Base-by-base conservation (phyloP, 92 coral and sea anemone genomes). In the Actinostola sp. region DNA sequence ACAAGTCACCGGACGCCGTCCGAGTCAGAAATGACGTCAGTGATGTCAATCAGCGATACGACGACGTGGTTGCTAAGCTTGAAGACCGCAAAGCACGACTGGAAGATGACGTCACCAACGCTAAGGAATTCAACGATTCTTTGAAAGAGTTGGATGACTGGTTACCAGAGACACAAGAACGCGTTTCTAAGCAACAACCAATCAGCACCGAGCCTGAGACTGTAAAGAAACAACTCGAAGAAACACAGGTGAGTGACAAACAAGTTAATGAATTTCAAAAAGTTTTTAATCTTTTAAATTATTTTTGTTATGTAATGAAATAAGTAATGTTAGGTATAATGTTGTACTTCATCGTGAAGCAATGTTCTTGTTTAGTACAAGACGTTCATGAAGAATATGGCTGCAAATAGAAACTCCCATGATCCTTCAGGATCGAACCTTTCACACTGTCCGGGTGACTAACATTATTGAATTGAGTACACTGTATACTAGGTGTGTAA, bases 121-220 rank as follows among this genome's bases (percentile, higher is more conserved):
- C 97, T 9, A 84, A 84, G 48, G 89, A 84, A 71, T 94, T 94
- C 82, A 84, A 92, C 45, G 83, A 81, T n/a, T 82, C 89, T 9
- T 77, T 88, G 66, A 69, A 87, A 15, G 97, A 88, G 57, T 76
- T 94, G 12, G 89, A 89, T 72, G 88, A 84, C 29, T 92, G 98
- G 98, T 62, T 94, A 53, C 97, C 98, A 15, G 91, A 63, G 33
- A 88, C 75, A 35, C 79, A 72, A 55, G 92, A 94, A 57, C 91
- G 82, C 48, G 78, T 89, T 57, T 87, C 96, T 51, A 84, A 73
- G 64, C 88, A 91, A 58, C 73, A 91, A 31, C 98, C 98, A 80
- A 91, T 94, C 92, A 92, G 98, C 82, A 92, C 97, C 0, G 92
- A 94, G 68, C 97, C 97, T 8, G 97, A 92, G 30, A 87, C 93